Percentiles rank a stretch among this genome's conserved stretches.
Conservation (phyloP, 2,888 invertebrate species). For the Xestia rhomboidea region DNA sequence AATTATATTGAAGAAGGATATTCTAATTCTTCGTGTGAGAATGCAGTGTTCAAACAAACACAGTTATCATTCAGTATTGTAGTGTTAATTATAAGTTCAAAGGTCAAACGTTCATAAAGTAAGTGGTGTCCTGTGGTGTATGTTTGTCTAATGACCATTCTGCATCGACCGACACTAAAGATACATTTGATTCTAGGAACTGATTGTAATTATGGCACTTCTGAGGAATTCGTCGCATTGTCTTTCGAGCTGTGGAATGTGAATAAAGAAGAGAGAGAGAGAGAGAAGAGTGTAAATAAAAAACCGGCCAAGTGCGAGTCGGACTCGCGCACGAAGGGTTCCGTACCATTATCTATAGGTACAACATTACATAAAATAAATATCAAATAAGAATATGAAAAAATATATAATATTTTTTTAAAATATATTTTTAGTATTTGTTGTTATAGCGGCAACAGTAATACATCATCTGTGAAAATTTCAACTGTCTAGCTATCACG, state of each 20-base stretch:
- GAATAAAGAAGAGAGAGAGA: not conserved
- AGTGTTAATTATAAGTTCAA: slow-evolving; percentile 17
- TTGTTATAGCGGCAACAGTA: too few relatives aligned
- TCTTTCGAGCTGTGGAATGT: not conserved
- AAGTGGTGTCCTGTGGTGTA: slow-evolving; percentile 10
- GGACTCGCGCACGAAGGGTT: too few relatives aligned
- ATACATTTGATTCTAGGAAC: slow-evolving; percentile 15
- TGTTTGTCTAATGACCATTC: not conserved
- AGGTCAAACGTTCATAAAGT: slow-evolving; percentile 26
- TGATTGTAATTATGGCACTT: not conserved
- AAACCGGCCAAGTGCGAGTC: too few relatives aligned
- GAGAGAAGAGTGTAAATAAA: not conserved
- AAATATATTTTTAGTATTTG: too few relatives aligned
- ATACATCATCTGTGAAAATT: too few relatives aligned
- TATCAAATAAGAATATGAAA: too few relatives aligned
- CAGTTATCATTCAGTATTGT: not conserved
- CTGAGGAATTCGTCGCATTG: not conserved
- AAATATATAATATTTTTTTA: too few relatives aligned
- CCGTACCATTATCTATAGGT: too few relatives aligned
- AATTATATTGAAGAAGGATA: not conserved
- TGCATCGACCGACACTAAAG: not conserved
- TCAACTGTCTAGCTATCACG: too few relatives aligned
- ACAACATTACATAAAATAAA: too few relatives aligned
- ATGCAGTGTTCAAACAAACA: slow-evolving; percentile 14
- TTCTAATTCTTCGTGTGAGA: not conserved